Evolutionary conservation across 2,888 invertebrate species (phyloP).

Genomic region (Trypoxylon attenuatum): DNA sequence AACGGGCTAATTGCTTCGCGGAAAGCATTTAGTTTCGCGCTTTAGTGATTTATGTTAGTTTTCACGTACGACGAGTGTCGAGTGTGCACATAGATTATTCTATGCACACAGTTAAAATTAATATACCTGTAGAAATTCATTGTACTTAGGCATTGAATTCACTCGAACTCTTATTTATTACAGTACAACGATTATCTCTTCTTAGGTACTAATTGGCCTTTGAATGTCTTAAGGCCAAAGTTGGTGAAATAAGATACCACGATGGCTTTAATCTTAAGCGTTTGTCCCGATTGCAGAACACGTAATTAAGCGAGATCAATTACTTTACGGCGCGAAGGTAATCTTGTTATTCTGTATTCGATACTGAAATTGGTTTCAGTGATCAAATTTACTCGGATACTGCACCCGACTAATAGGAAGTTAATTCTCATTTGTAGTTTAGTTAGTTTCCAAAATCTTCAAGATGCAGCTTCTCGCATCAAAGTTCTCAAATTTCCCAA

Average conservation of each 20-base stretch:
- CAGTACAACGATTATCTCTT: background rate
- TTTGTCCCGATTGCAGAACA: constrained; percentile 31
- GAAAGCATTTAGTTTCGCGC: background rate
- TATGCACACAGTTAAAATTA: too few relatives aligned
- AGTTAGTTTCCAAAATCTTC: too few relatives aligned
- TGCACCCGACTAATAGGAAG: too few relatives aligned
- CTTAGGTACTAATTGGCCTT: constrained; percentile 9
- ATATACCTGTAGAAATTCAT: too few relatives aligned
- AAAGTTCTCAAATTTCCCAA: constrained; percentile 19
- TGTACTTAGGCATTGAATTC: too few relatives aligned
- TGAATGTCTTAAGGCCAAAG: background rate
- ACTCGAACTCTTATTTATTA: background rate
- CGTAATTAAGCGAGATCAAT: constrained; percentile 50
- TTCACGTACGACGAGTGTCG: too few relatives aligned
- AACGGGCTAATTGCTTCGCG: constrained; percentile 6
- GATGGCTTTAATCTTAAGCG: constrained; percentile 29
- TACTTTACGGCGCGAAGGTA: constrained; percentile 36
- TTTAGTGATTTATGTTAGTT: too few relatives aligned
- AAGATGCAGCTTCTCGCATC: background rate
- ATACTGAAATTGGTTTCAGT: constrained; percentile 33
- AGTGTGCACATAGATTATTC: too few relatives aligned
- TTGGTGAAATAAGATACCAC: constrained; percentile 10
- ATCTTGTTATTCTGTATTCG: constrained; percentile 44
- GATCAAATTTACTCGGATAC: constrained; percentile 29
- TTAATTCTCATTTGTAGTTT: too few relatives aligned